Conservation (phyloP, 2,797 vertebrate genomes). For the Onychomys leucogaster region DNA sequence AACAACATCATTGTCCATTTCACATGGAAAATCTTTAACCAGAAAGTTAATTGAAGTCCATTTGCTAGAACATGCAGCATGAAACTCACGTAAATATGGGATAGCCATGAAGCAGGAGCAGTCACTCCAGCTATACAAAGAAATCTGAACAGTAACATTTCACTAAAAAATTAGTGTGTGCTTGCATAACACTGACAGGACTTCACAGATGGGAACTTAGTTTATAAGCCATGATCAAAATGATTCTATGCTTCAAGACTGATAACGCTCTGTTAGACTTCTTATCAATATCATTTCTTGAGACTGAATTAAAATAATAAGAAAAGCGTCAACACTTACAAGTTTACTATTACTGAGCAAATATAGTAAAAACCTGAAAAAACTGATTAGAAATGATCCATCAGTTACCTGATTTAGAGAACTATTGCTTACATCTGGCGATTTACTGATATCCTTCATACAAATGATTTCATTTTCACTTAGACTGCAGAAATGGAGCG, state of each 20-base stretch:
- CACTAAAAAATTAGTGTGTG: slow-evolving; percentile 28
- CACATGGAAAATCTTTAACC: not conserved
- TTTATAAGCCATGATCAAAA: slow-evolving; percentile 50
- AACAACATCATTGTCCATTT: not conserved
- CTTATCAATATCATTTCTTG: slow-evolving; percentile 29
- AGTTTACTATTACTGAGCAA: slow-evolving; percentile 45
- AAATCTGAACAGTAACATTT: slow-evolving; percentile 42
- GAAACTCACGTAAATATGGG: slow-evolving; percentile 10
- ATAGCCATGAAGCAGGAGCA: not conserved
- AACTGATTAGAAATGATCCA: slow-evolving; percentile 45
- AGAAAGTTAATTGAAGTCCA: slow-evolving; percentile 45
- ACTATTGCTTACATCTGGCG: slow-evolving; percentile 82
- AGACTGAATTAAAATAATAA: slow-evolving; percentile 53
- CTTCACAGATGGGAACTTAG: slow-evolving; percentile 21
- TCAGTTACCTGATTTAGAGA: slow-evolving; percentile 85
- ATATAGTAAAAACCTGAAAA: slow-evolving; percentile 58
- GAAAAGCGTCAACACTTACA: slow-evolving; percentile 35
- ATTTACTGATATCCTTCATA: slow-evolving; percentile 92
- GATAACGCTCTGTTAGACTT: not conserved
- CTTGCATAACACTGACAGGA: slow-evolving; percentile 3
- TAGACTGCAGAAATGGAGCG: slow-evolving; percentile 92
- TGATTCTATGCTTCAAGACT: slow-evolving; percentile 35
- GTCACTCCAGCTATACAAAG: not conserved
- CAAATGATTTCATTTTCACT: slow-evolving; percentile 96
- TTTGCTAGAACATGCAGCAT: slow-evolving; percentile 29